Conservation (phyloP, 2,888 invertebrate genomes). For the Eulithis testata region DNA sequence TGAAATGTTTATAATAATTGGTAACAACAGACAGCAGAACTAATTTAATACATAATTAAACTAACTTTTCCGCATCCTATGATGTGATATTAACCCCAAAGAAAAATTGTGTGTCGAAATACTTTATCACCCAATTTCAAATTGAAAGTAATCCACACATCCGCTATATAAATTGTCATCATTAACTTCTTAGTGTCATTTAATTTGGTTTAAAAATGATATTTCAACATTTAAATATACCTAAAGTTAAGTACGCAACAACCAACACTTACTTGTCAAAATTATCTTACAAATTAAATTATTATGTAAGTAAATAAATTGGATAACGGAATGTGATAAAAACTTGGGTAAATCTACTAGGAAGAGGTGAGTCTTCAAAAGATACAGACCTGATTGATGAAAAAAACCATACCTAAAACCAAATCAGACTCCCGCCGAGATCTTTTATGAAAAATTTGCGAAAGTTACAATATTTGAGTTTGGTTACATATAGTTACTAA, state of each 20-base stretch:
- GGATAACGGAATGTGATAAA: conserved; percentile 59
- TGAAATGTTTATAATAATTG: conserved; percentile 34
- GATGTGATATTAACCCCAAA: conserved; percentile 1
- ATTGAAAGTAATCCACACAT: conserved; percentile 12
- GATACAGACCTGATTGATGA: neutral
- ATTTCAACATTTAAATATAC: conserved; percentile 25
- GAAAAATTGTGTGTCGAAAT: conserved; percentile 5
- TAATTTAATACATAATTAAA: conserved; percentile 11
- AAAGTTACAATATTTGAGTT: too few species aligned
- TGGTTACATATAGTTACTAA: too few species aligned
- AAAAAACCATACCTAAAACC: neutral
- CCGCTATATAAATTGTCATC: conserved; percentile 11
- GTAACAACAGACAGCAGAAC: conserved; percentile 33
- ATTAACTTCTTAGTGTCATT: conserved; percentile 24
- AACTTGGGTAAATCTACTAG: conserved; percentile 28
- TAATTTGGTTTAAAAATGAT: conserved; percentile 22
- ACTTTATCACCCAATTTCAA: conserved; percentile 7
- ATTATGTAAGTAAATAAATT: conserved; percentile 39
- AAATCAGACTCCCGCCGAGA: too few species aligned
- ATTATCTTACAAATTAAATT: conserved; percentile 37
- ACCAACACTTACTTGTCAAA: conserved; percentile 41
- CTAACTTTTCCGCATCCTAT: conserved; percentile 13
- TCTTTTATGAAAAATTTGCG: too few species aligned
- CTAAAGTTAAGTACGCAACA: conserved; percentile 52
- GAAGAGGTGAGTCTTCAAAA: conserved; percentile 6